These are phyloP conservation scores for Scylla paramamosain DNA, from an alignment of 1,140 invertebrate species.

Conservation along the genomic window DNA sequence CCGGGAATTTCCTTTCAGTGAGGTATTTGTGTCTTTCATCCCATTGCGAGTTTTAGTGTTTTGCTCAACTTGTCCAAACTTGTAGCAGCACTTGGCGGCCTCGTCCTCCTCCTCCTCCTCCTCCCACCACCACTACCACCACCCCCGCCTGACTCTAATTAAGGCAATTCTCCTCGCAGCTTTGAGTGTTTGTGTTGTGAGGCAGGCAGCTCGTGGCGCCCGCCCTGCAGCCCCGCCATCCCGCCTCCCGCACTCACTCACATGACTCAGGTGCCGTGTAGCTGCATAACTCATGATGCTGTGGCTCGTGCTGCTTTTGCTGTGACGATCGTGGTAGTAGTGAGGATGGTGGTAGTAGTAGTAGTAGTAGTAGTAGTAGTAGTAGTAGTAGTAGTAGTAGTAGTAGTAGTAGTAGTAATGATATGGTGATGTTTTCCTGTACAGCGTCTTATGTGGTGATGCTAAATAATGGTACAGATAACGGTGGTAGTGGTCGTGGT, in stretches of 20 bases:
- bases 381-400: conserved; percentile 33
- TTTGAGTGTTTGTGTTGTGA: not conserved
- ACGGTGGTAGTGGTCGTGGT: no score
- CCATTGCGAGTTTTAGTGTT: conserved; percentile 22
- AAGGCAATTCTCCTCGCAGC: not conserved
- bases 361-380: not conserved
- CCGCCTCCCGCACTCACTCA: not conserved
- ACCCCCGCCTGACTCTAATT: not conserved
- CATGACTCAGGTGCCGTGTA: no score
- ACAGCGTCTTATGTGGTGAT: no score
- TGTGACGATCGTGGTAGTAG: no score
- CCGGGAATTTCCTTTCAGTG: not conserved
- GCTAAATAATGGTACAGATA: no score
- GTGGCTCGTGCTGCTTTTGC: no score
- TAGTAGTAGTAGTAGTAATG: conserved; percentile 24
- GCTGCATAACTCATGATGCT: no score
- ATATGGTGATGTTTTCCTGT: no score
- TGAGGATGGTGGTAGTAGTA: no score
- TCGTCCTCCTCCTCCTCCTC: not conserved
- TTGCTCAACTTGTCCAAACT: not conserved
- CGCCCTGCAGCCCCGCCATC: not conserved
- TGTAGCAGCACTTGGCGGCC: not conserved
- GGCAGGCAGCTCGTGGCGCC: not conserved
- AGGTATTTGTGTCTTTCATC: not conserved
- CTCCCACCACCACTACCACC: no score